Conservation (phyloP, 2,113 vertebrate genomes). For the Alligator mississippiensis region DNA sequence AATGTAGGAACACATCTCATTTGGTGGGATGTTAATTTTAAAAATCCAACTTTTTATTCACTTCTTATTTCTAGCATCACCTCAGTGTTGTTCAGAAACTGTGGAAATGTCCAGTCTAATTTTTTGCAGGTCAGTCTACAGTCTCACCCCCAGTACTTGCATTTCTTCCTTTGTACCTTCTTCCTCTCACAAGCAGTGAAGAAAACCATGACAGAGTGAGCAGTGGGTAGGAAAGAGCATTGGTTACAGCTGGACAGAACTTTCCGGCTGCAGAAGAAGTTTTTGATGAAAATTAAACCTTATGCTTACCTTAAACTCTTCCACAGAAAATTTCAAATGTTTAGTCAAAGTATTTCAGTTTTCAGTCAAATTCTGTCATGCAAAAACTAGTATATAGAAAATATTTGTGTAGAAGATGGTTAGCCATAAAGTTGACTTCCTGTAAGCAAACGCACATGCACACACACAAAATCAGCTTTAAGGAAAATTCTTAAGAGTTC, state of each 20-base stretch:
- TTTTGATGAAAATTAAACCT: not conserved
- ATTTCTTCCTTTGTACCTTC: not conserved
- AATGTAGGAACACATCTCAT: not conserved
- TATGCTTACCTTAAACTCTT: not conserved
- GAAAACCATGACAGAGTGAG: not conserved
- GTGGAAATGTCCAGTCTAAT: not conserved
- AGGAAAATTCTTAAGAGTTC: too few species aligned
- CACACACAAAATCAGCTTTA: too few species aligned
- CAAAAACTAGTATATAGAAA: too few species aligned
- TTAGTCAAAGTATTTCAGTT: not conserved
- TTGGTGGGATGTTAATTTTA: not conserved
- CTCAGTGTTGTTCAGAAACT: not conserved
- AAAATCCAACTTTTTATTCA: not conserved
- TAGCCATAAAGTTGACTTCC: too few species aligned
- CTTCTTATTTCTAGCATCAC: not conserved
- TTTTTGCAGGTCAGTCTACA: not conserved
- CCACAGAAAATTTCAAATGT: not conserved
- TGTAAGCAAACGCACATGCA: too few species aligned
- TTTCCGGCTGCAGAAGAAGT: not conserved
- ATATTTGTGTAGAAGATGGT: too few species aligned
- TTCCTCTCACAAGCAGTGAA: not conserved
- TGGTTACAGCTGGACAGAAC: not conserved
- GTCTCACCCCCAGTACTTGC: not conserved
- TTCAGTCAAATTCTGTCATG: not conserved
- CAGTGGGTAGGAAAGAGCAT: not conserved